Percentiles rank a stretch among this genome's conserved stretches.
Evolutionary conservation across 2,113 vertebrate species (phyloP).

Genomic region (Gymnocephalus cernua): DNA sequence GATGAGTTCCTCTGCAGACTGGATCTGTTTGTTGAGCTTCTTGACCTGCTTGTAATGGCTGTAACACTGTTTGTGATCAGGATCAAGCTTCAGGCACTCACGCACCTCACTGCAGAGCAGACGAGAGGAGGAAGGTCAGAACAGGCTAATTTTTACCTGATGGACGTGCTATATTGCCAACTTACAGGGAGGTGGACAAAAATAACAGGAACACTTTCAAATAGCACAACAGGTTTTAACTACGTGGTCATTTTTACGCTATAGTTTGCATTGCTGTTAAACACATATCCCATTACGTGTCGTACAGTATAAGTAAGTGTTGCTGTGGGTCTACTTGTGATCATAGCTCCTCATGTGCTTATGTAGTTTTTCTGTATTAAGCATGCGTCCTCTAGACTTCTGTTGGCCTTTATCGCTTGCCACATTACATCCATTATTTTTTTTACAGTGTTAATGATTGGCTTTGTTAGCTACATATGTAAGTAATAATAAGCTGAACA

Average conservation of each 20-base stretch:
- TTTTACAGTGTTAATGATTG: neutral
- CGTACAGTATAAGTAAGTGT: no score
- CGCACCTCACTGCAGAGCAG: slow-evolving; percentile 91
- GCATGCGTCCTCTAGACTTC: neutral
- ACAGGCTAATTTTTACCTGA: neutral
- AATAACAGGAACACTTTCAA: neutral
- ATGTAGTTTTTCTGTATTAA: neutral
- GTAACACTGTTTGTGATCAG: slow-evolving; percentile 96
- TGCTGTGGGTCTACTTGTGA: neutral
- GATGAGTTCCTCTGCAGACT: slow-evolving; percentile 92
- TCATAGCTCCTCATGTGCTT: neutral
- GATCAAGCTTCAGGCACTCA: slow-evolving; percentile 97
- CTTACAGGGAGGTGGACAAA: neutral
- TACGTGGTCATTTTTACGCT: neutral
- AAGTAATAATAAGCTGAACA: neutral
- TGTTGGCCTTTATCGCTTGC: neutral
- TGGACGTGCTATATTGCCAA: neutral
- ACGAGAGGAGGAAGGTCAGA: neutral
- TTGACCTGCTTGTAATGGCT: slow-evolving; percentile 98
- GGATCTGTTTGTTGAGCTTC: slow-evolving; percentile 96
- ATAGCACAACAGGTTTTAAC: neutral
- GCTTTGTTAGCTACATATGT: neutral
- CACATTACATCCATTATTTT: neutral
- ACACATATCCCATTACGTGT: neutral
- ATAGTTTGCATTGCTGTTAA: neutral